Base-by-base conservation (phyloP, 2,113 vertebrate species). In the Corydoras sp. region DNA sequence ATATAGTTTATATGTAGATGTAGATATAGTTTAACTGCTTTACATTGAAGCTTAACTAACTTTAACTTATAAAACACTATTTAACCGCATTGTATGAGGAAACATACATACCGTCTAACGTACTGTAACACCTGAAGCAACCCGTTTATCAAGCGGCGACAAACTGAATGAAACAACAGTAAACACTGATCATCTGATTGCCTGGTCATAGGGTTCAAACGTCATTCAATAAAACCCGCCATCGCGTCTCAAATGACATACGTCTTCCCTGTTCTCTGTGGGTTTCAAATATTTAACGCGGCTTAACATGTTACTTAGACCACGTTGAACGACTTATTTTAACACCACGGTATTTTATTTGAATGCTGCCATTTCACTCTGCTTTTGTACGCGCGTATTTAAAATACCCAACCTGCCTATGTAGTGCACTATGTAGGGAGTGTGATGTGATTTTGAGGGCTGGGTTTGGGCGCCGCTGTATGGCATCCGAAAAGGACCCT, bases 181-280 rank as follows among this genome's bases (percentile, higher is more conserved):
- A 79, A 76, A 79, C 66, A 79, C 58, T 51, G 62, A 66, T 80
- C 76, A 80, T 75, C 31, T 77, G 79, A 77, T 64, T 58, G 35
- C 12, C 79, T 66, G 76, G 79, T 80, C 79, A 80, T 68, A 49
- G n/a, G 75, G 79, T 32, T 56, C 54, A 55, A 59, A 69, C 69
- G 56, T 68, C 51, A 9, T 13, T n/a, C 70, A 75, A 84, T 85
- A 32, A 2, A 31, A 3, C 58, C 3, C 59, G 7, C 58, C 50
- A 3, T 53, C 14, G 54, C n/a, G 54, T 56, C 54, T 14, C 6
- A 56, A n/a, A n/a, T n/a, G 4, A 14, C 13, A n/a, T 7, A 35
- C 32, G 32, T 35, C 3, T 35, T 35, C 32, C 32, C 32, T 35
- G 6, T 35, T 35, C 32, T 35, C 32, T 35, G 32, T 4, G 32